phyloP scores from a whole-genome alignment of 2,113 vertebrate genomes.

The Chamaea fasciata region DNA sequence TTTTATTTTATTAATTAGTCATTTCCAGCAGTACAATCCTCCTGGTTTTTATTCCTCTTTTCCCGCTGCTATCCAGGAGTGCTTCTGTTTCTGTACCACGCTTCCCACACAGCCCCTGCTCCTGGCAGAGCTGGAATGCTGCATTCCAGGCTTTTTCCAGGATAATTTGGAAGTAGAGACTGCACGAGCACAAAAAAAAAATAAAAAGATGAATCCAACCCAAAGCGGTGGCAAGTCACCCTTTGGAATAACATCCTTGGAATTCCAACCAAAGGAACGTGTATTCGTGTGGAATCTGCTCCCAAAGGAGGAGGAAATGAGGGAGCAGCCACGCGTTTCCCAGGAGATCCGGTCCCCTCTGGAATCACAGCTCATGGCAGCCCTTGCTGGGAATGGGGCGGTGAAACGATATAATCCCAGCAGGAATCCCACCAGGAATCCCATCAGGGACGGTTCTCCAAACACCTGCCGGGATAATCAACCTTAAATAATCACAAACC shows the following conservation, averaged over 20 bases:
- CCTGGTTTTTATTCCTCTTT: neutral
- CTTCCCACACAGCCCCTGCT: neutral
- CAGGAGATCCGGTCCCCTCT: neutral
- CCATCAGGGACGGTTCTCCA: too few species aligned
- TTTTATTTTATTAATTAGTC: neutral
- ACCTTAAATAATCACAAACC: neutral
- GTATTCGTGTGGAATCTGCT: rapidly evolving
- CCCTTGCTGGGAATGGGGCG: neutral
- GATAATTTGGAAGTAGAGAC: neutral
- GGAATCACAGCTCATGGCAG: neutral
- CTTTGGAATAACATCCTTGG: neutral
- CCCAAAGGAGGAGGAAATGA: neutral
- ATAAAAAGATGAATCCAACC: neutral
- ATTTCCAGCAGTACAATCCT: neutral
- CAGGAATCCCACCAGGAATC: neutral
- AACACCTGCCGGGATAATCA: neutral
- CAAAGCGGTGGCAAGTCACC: neutral
- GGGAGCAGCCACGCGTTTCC: rapidly evolving
- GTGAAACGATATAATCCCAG: neutral
- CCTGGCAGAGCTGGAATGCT: neutral
- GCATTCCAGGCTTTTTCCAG: neutral
- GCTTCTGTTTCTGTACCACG: neutral
- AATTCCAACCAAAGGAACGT: neutral
- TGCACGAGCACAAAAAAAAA: neutral
- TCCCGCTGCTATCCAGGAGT: neutral